phyloP scores from a whole-genome alignment of 1,140 invertebrate genomes.

The Mercenaria mercenaria region DNA sequence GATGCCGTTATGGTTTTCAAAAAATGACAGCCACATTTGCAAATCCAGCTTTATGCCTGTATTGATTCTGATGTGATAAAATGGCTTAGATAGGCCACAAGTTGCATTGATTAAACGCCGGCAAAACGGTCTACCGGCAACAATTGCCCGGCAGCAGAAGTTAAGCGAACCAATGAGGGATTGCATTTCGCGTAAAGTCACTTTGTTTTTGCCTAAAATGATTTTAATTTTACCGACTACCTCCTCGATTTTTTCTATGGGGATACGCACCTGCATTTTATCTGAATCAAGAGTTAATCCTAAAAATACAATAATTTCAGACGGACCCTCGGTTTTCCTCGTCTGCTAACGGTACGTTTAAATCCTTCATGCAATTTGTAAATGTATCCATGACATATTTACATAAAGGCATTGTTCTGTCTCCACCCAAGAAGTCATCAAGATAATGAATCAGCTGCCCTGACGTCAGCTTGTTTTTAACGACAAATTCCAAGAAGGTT shows the following conservation, averaged over 20 bases:
- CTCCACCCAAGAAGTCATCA: slow-evolving; percentile 30
- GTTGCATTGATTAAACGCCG: not conserved
- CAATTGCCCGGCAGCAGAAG: too few relatives aligned
- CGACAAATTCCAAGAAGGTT: slow-evolving; percentile 40
- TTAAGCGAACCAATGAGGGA: too few relatives aligned
- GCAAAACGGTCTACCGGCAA: too few relatives aligned
- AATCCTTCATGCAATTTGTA: not conserved
- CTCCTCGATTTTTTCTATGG: slow-evolving; percentile 28
- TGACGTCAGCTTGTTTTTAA: not conserved
- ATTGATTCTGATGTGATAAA: not conserved
- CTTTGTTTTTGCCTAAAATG: not conserved
- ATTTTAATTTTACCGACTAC: not conserved
- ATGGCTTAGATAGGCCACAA: not conserved
- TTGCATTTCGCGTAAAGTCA: slow-evolving; percentile 17
- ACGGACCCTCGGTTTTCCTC: slow-evolving; percentile 57
- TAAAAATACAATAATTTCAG: slow-evolving; percentile 49
- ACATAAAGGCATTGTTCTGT: not conserved
- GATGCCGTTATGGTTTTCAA: not conserved
- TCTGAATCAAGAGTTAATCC: slow-evolving; percentile 48
- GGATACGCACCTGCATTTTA: slow-evolving; percentile 56
- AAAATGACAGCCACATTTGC: slow-evolving; percentile 1
- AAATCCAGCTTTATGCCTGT: not conserved
- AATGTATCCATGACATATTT: slow-evolving; percentile 1
- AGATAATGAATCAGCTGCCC: slow-evolving; percentile 22
- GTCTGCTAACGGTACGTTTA: slow-evolving; percentile 33